Evolutionary conservation across 2,888 invertebrate species (phyloP).

Genomic region (Patella ulyssiponensis): DNA sequence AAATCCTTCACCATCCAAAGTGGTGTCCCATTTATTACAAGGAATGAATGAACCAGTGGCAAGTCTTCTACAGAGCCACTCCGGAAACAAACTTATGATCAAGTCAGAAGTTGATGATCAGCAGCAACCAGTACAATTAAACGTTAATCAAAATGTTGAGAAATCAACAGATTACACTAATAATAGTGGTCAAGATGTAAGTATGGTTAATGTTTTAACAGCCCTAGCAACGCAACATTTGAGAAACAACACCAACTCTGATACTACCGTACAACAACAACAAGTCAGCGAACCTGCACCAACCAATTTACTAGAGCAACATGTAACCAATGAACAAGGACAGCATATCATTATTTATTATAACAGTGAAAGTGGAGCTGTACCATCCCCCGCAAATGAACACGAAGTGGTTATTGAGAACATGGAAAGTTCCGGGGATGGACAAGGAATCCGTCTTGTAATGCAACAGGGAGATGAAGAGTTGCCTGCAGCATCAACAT

Average conservation of each 20-base stretch:
- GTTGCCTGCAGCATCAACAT: neutral
- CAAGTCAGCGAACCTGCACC: neutral
- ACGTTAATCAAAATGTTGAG: conserved; percentile 20
- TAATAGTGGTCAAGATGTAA: conserved; percentile 39
- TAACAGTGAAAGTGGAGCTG: conserved; percentile 30
- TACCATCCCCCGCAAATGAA: conserved; percentile 36
- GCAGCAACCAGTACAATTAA: conserved; percentile 46
- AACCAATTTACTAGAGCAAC: neutral
- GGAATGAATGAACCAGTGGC: conserved; percentile 54
- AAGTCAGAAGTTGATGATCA: conserved; percentile 37
- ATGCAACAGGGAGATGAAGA: conserved; percentile 15
- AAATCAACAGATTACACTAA: conserved; percentile 15
- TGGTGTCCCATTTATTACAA: conserved; percentile 48
- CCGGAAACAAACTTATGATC: neutral
- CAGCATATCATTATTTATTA: conserved; percentile 45
- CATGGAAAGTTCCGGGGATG: conserved; percentile 30
- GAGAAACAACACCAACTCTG: conserved; percentile 29
- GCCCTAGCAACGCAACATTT: conserved; percentile 56
- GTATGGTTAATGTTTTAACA: conserved; percentile 61
- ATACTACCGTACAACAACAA: neutral
- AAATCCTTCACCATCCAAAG: conserved; percentile 22
- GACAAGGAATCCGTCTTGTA: conserved; percentile 14
- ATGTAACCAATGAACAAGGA: conserved; percentile 17
- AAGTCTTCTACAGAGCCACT: conserved; percentile 19
- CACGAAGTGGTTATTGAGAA: conserved; percentile 38